phyloP scores from a whole-genome alignment of 2,888 invertebrate genomes.

The Ophion ellenae region DNA sequence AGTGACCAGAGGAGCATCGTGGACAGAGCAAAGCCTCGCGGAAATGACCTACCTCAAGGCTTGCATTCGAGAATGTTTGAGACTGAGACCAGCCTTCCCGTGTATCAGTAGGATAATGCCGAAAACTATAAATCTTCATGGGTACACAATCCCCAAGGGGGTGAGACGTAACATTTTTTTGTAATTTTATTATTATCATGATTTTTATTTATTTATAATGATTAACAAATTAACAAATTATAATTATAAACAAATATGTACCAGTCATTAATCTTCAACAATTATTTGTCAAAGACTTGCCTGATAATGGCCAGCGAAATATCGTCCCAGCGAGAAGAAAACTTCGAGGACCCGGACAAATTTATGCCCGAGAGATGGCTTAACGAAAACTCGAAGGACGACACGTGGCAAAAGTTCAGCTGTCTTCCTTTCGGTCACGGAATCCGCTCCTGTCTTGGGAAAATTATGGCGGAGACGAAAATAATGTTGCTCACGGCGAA shows the following conservation, averaged over 20 bases:
- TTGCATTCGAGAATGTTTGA: constrained; percentile 87
- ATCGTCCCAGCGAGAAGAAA: constrained; percentile 86
- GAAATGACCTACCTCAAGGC: constrained; percentile 86
- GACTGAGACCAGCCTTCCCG: constrained; percentile 88
- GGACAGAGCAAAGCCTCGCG: constrained; percentile 76
- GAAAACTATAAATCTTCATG: constrained; percentile 86
- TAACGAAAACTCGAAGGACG: constrained; percentile 80
- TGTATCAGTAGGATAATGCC: constrained; percentile 86
- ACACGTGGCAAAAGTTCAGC: constrained; percentile 85
- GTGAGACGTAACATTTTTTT: constrained; percentile 71
- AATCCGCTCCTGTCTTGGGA: constrained; percentile 87
- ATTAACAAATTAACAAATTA: background rate
- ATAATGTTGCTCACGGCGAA: constrained; percentile 86
- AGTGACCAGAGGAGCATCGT: constrained; percentile 78
- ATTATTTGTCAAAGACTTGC: constrained; percentile 82
- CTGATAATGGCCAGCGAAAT: constrained; percentile 88
- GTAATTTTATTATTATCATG: constrained; percentile 14
- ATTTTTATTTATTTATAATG: background rate
- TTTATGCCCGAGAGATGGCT: constrained; percentile 88
- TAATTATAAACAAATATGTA: background rate
- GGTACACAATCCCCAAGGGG: constrained; percentile 85
- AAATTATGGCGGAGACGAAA: constrained; percentile 87
- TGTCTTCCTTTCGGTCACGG: constrained; percentile 88
- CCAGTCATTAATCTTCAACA: background rate
- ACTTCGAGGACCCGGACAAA: constrained; percentile 87